phyloP scores from a whole-genome alignment of 1,140 invertebrate genomes.

The Pachyrhynchus sulphureomaculatus region DNA sequence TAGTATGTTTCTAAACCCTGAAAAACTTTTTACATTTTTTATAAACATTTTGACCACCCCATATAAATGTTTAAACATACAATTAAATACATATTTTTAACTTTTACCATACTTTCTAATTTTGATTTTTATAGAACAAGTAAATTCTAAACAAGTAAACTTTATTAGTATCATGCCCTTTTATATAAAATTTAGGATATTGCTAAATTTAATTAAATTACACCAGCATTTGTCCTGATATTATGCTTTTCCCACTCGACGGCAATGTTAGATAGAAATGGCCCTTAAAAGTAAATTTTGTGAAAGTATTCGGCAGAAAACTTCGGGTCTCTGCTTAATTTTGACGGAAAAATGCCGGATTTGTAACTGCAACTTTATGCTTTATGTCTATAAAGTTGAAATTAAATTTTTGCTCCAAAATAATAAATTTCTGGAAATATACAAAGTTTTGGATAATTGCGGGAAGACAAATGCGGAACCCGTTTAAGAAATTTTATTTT shows the following conservation, averaged over 20 bases:
- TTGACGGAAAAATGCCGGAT: constrained; percentile 18
- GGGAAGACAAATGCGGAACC: not conserved
- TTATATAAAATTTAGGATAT: constrained; percentile 14
- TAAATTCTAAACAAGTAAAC: no score
- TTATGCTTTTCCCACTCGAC: constrained; percentile 12
- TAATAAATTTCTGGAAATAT: constrained; percentile 8
- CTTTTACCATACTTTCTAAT: no score
- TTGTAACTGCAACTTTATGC: constrained; percentile 12
- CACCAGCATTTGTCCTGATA: constrained; percentile 18
- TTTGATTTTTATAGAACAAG: no score
- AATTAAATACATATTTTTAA: no score
- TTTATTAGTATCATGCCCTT: constrained; percentile 2
- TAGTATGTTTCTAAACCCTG: no score
- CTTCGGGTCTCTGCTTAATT: constrained; percentile 23
- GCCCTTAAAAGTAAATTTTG: constrained; percentile 25
- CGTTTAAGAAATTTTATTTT: no score
- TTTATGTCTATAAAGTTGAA: constrained; percentile 24
- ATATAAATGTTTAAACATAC: no score
- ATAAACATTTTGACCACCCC: no score
- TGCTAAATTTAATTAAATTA: constrained; percentile 14
- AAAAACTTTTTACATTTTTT: no score
- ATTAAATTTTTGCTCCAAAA: constrained; percentile 9
- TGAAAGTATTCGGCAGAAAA: constrained; percentile 4
- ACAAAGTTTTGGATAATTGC: constrained; percentile 12
- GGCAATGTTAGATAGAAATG: constrained; percentile 17